These are phyloP conservation scores for Rotaria magnacalcarata DNA, from an alignment of 2,888 invertebrate species.

Conservation along the genomic window DNA sequence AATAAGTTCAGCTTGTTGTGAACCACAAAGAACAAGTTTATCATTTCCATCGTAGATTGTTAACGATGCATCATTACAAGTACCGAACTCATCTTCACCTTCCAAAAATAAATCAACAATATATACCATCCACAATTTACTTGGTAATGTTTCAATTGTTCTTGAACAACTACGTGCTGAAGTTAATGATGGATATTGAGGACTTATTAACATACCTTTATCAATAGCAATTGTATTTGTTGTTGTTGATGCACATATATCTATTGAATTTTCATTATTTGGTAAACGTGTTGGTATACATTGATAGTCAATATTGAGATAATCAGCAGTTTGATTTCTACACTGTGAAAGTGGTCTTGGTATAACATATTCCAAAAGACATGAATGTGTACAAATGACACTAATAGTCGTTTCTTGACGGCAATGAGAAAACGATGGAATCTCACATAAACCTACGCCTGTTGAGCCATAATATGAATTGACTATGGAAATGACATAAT, in stretches of 20 bases:
- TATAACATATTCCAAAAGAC: conserved; percentile 24
- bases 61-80: not conserved
- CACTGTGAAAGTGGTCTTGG: conserved; percentile 33
- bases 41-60: not conserved
- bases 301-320: conserved; percentile 38
- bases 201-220: not conserved
- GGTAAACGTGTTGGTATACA: conserved; percentile 37
- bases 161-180: not conserved
- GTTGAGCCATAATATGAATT: conserved; percentile 15
- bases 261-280: not conserved
- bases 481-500: not conserved
- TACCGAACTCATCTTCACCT: not conserved
- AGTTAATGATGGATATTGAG: not conserved
- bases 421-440: not conserved
- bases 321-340: conserved; percentile 37
- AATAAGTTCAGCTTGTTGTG: not conserved
- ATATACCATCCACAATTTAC: conserved; percentile 5
- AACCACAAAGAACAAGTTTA: not conserved
- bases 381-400: conserved; percentile 37
- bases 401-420: not conserved
- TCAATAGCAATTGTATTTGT: not conserved
- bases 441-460: not conserved
- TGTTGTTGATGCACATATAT: not conserved
- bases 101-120: conserved; percentile 7
- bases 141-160: not conserved